Conservation (phyloP, 2,113 vertebrate genomes). For the Protobothrops flavoviridis region DNA sequence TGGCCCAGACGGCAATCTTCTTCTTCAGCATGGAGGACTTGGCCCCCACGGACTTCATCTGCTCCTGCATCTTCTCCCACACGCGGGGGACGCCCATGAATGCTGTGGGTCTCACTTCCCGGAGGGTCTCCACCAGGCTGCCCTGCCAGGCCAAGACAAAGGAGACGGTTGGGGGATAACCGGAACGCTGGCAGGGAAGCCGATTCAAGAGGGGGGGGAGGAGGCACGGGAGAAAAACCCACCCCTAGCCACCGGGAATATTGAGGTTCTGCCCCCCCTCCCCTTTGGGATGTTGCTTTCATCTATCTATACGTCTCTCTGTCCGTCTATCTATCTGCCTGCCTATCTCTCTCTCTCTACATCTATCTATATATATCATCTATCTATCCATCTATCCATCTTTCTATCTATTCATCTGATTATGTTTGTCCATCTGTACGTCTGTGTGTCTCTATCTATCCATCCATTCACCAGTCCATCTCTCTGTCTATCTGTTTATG, state of each 20-base stretch:
- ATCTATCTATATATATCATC: too few species aligned
- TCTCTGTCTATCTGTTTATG: too few species aligned
- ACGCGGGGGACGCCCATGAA: slow-evolving; percentile 92
- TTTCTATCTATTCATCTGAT: too few species aligned
- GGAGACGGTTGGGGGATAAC: neutral
- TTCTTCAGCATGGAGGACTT: slow-evolving; percentile 77
- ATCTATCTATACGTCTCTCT: neutral
- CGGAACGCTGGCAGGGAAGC: neutral
- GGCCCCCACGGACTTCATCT: slow-evolving; percentile 76
- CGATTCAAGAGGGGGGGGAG: neutral
- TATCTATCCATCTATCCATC: too few species aligned
- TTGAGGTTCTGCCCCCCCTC: neutral
- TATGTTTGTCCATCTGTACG: too few species aligned
- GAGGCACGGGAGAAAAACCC: neutral
- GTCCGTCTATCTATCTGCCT: too few species aligned
- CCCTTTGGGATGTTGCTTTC: neutral
- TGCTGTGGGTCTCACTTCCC: slow-evolving; percentile 84
- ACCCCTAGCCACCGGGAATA: neutral
- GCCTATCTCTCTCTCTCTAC: neutral
- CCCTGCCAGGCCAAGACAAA: slow-evolving; percentile 70
- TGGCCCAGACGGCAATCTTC: slow-evolving; percentile 86
- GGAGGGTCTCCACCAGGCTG: slow-evolving; percentile 80
- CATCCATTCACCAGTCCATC: too few species aligned
- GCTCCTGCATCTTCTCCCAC: slow-evolving; percentile 97
- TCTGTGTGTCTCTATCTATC: too few species aligned